Evolutionary conservation across 1,140 invertebrate species (phyloP), one percentile per base, ranked within the genome.

Genomic region (Drosophila obscura): DNA sequence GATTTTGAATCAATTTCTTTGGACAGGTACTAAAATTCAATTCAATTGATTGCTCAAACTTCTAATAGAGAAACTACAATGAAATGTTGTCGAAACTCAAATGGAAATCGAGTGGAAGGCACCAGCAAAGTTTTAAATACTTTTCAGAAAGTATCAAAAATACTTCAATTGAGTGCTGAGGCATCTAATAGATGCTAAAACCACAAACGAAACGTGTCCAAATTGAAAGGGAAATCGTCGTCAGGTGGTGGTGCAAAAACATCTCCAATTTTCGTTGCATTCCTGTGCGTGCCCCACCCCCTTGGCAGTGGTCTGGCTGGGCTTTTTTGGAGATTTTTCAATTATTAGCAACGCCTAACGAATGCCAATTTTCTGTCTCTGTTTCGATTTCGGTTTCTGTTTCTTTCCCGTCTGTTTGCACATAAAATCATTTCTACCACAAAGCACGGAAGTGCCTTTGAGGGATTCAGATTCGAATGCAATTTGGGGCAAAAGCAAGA

Each of bases 311-410:
- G 77, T 87, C 69, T 71, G 75, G 46, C 60, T 62, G 60, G 62
- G 60, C 15, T 51, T 64, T 76, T 51, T 51, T 43, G 63, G 63
- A 53, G 44, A 59, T 77, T 88, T 88, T 88, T 39, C 83, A 88
- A 88, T 88, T 88, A 88, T 88, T 77, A 73, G 78, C 83, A 88
- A 80, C 83, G 83, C 83, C 83, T 83, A 88, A 80, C 83, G 61
- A 83, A 87, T 77, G 83, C 63, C 82, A 88, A 82, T 87, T 87
- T 77, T 45, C 55, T 62, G 45, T 16, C 7, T 16, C 64, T 16
- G 64, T 69, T 69, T 69, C 64, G 31, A 44, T 69, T 69, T 68
- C 50, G n/a, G 50, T 64, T 61, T 48, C 45, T 3, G 49, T 52
- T 39, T 69, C 69, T 58, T 39, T 13, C 4, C 24, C 41, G 58